Conservation (phyloP, 2,888 invertebrate genomes). For the Leptinotarsa haldemani region DNA sequence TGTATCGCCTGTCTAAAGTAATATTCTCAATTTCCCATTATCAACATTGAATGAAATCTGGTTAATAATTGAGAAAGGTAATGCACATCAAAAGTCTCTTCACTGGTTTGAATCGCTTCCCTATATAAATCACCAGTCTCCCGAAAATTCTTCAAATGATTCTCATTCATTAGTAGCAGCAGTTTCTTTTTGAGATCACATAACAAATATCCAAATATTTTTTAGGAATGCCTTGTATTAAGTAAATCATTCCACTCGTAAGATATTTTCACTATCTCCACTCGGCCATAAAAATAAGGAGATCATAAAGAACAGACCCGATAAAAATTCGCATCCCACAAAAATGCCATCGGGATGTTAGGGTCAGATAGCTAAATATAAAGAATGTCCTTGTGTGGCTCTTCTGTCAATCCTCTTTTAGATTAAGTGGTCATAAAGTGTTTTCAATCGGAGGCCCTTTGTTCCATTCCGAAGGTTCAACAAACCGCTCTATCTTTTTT, state of each 20-base stretch:
- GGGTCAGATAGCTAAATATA: slow-evolving; percentile 9
- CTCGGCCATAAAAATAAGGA: background rate
- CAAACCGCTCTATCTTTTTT: background rate
- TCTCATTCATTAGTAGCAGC: no score
- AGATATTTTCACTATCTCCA: slow-evolving; percentile 10
- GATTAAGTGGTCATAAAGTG: slow-evolving; percentile 19
- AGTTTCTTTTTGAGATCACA: no score
- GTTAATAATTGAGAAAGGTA: no score
- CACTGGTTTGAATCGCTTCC: no score
- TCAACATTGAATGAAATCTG: no score
- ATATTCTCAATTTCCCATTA: no score
- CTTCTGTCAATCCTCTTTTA: background rate
- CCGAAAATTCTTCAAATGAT: no score
- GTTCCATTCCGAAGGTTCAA: background rate
- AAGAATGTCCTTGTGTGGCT: slow-evolving; percentile 3
- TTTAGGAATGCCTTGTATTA: background rate
- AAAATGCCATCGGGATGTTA: background rate
- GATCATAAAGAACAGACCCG: slow-evolving; percentile 16
- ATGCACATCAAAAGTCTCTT: no score
- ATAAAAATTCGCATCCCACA: slow-evolving; percentile 17
- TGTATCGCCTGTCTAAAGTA: no score
- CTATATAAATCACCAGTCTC: no score
- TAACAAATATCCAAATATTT: background rate
- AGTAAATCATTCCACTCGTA: background rate
- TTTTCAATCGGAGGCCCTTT: slow-evolving; percentile 2